phyloP scores from a whole-genome alignment of 2,113 vertebrate genomes.

The Nestor notabilis region DNA sequence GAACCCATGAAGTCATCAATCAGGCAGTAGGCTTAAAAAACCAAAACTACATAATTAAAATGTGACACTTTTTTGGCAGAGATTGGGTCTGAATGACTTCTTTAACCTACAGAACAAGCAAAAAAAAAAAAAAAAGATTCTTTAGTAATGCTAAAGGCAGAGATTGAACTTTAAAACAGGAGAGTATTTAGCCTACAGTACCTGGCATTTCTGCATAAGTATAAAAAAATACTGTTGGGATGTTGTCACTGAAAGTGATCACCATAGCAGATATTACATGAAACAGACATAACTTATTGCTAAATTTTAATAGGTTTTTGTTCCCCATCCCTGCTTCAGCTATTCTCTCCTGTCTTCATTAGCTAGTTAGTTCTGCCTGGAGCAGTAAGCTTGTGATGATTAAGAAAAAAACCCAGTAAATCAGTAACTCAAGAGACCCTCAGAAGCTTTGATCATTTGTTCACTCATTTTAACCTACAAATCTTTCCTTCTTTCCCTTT shows the following conservation, averaged over 20 bases:
- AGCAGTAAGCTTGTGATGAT: not conserved
- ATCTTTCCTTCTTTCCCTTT: not conserved
- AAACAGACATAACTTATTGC: not conserved
- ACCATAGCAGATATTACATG: not conserved
- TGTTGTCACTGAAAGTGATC: not conserved
- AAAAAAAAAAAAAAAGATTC: too few species aligned
- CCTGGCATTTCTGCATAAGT: not conserved
- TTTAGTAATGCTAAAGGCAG: not conserved
- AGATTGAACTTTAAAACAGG: not conserved
- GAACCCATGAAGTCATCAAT: not conserved
- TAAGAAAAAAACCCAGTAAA: not conserved
- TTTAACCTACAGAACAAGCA: not conserved
- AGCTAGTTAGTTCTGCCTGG: not conserved
- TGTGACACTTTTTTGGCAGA: not conserved
- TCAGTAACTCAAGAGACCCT: not conserved
- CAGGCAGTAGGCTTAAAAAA: not conserved
- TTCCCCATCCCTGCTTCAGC: not conserved
- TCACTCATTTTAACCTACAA: not conserved
- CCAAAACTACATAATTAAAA: not conserved
- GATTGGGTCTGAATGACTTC: not conserved
- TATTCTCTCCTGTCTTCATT: not conserved
- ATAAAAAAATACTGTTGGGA: not conserved
- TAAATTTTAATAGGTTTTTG: not conserved
- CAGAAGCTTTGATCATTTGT: slow-evolving; percentile 11
- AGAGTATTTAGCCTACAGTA: not conserved